Base-by-base conservation (phyloP, 1,140 invertebrate genomes). In the Nasonia vitripennis region DNA sequence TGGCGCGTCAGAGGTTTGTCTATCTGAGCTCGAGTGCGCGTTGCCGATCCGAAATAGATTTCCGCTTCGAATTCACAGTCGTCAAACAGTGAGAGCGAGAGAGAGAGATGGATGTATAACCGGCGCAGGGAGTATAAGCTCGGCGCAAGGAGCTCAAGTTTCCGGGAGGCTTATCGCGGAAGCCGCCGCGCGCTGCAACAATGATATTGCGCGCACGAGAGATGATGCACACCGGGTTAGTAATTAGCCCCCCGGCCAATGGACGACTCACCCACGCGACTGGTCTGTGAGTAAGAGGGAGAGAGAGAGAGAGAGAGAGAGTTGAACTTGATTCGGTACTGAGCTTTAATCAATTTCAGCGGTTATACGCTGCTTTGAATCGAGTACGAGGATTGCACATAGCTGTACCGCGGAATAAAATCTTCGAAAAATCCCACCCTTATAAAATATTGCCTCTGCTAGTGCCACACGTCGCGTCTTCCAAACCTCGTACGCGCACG, bases 41-140 rank as follows among this genome's bases (percentile, higher is more conserved):
- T 55, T 74, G 71, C 34, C 17, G 34, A 74, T 74, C 74, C 74
- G n/a, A 55, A 78, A 78, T 78, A 67, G 48, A 78, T 67, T 62
- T 67, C 77, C 11, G 51, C 48, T 62, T 78, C 27, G 27, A 12
- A 78, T 78, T 55, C 48, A 20, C 45, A 31, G 2, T 62, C 55
- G 55, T 27, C 70, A 71, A 71, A 31, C 70, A 71, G 23, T 17
- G 70, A 71, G 11, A 10, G 20, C 20, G 55, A n/a, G 20, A 62
- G 55, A 20, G 55, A 14, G 51, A 55, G 51, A 55, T 55, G 51
- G 51, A 55, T 55, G 12, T 55, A 51, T 11, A 37, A 37, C 34
- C 2, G 34, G 34, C 3, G 41, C 9, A 45, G 41, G 41, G 14
- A n/a, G 55, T 20, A 17, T n/a, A 62, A 62, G 55, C 55, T 20